A percentile compares a stretch with the other conserved stretches of the same genome.
Conservation (phyloP, 1,140 invertebrate species). For the Gonatopus flavifemur region DNA sequence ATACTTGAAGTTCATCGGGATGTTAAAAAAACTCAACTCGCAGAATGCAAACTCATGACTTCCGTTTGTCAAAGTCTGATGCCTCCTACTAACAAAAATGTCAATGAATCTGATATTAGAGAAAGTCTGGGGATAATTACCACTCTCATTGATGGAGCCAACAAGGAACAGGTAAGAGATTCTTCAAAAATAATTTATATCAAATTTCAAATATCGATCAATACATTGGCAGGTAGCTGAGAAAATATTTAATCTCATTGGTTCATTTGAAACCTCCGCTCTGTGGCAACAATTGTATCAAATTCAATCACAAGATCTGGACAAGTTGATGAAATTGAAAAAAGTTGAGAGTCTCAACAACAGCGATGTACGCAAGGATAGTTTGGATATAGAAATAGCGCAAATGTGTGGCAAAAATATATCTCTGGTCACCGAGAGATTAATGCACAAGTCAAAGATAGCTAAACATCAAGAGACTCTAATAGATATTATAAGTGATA, state of each 20-base stretch:
- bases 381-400: slow-evolving; percentile 35
- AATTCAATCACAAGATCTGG: slow-evolving; percentile 31
- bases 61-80: too few relatives aligned
- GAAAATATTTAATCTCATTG: slow-evolving; percentile 33
- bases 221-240: slow-evolving; percentile 37
- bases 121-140: slow-evolving; percentile 39
- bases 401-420: slow-evolving; percentile 39
- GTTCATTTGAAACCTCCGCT: slow-evolving; percentile 31
- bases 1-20: too few relatives aligned
- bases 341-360: too few relatives aligned
- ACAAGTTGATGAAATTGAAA: slow-evolving; percentile 32
- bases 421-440: too few relatives aligned
- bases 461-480: too few relatives aligned
- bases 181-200: slow-evolving; percentile 7
- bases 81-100: too few relatives aligned
- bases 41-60: too few relatives aligned
- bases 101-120: slow-evolving; percentile 28
- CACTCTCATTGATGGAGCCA: slow-evolving; percentile 33
- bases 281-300: slow-evolving; percentile 43
- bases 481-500: too few relatives aligned
- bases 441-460: too few relatives aligned
- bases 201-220: too few relatives aligned
- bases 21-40: too few relatives aligned
- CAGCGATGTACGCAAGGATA: too few relatives aligned
- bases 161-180: slow-evolving; percentile 38